These are phyloP conservation scores for Ptilonorhynchus violaceus DNA, from an alignment of 2,113 vertebrate species.

Conservation along the genomic window DNA sequence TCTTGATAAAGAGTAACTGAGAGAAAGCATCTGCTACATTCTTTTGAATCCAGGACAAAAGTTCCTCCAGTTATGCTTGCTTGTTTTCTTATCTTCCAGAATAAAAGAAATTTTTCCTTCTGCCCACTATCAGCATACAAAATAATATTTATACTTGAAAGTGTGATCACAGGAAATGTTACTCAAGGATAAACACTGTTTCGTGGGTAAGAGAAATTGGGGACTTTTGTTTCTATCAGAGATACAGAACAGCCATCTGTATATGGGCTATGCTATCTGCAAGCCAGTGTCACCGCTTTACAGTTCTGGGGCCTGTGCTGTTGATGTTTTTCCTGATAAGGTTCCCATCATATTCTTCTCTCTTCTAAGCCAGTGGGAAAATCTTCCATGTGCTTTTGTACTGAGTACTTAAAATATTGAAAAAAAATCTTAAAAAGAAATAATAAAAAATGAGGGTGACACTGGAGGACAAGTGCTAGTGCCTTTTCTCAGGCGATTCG, in stretches of 20 bases:
- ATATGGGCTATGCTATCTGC: neutral
- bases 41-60: neutral
- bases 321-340: neutral
- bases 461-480: neutral
- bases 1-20: constrained; percentile 47
- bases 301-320: neutral
- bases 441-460: neutral
- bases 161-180: constrained; percentile 25
- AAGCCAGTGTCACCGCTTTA: neutral
- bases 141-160: constrained; percentile 47
- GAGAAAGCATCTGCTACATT: constrained; percentile 41
- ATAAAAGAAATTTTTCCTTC: constrained; percentile 14
- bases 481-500: neutral
- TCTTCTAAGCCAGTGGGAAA: neutral
- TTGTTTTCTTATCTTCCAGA: constrained; percentile 41
- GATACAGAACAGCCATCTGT: neutral
- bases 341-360: neutral
- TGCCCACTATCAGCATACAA: neutral
- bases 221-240: neutral
- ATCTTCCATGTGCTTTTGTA: neutral
- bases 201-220: neutral
- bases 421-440: neutral
- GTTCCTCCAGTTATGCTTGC: neutral
- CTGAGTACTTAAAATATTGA: neutral
- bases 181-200: neutral